phyloP scores from a whole-genome alignment of 2,797 vertebrate species.

The Benthosema pterotum region DNA sequence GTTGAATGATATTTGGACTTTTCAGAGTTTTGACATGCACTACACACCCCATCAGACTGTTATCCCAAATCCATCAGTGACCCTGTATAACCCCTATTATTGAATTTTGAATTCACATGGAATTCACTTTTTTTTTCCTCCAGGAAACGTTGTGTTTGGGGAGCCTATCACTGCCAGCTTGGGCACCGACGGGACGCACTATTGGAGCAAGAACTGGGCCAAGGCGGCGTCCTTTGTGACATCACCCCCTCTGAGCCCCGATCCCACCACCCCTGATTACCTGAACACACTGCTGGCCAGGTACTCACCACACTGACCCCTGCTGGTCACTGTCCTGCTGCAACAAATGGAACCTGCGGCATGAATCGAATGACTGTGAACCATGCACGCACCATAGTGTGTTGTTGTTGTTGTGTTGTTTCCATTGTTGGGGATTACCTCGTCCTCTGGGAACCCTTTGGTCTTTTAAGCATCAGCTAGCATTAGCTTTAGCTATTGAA shows the following conservation, averaged over 20 bases:
- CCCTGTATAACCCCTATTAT: slow-evolving; percentile 22
- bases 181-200: slow-evolving; percentile 95
- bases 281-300: slow-evolving; percentile 95
- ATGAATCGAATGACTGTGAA: too few species aligned
- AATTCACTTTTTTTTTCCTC: slow-evolving; percentile 2
- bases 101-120: not conserved
- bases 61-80: slow-evolving; percentile 36
- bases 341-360: too few species aligned
- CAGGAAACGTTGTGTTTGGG: slow-evolving; percentile 96
- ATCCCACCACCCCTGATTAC: slow-evolving; percentile 97
- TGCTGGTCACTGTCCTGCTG: not conserved
- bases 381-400: too few species aligned
- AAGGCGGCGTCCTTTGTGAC: slow-evolving; percentile 97
- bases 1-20: slow-evolving; percentile 3
- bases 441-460: too few species aligned
- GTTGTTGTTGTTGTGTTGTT: too few species aligned
- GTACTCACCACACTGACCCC: slow-evolving; percentile 63
- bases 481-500: too few species aligned
- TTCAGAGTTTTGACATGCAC: slow-evolving; percentile 4
- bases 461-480: too few species aligned
- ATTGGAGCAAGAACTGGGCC: slow-evolving; percentile 99
- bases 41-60: slow-evolving; percentile 25
- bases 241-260: slow-evolving; percentile 95
- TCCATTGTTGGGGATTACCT: too few species aligned
- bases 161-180: slow-evolving; percentile 96